phyloP scores from a whole-genome alignment of 1,140 invertebrate species.

The Lysiphlebus fabarum region DNA sequence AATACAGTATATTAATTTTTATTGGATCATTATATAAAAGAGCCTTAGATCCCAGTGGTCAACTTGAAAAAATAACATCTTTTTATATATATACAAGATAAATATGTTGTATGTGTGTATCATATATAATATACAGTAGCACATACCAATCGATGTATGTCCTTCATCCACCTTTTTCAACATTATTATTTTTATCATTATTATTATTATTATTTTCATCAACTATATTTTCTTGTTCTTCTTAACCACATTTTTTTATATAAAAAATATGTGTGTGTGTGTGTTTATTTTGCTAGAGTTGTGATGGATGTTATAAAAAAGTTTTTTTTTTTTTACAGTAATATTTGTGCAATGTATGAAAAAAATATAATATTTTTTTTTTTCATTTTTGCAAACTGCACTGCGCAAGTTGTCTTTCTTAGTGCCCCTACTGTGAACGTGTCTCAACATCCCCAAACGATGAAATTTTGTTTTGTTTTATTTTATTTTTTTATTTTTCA shows the following conservation, averaged over 20 bases:
- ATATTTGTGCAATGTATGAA: background rate
- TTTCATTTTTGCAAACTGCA: conserved; percentile 48
- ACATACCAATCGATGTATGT: conserved; percentile 29
- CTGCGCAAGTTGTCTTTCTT: conserved; percentile 40
- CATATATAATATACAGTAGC: conserved; percentile 23
- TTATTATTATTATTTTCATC: no score
- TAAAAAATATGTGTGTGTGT: conserved; percentile 7
- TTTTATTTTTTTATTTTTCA: conserved; percentile 53
- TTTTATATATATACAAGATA: no score
- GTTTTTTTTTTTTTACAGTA: no score
- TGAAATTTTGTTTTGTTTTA: conserved; percentile 37
- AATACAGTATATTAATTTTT: no score
- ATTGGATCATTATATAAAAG: no score
- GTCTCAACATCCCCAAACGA: conserved; percentile 23
- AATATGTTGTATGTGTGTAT: background rate
- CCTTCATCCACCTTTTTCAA: background rate
- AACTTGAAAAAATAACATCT: no score
- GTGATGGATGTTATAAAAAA: no score
- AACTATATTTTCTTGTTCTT: no score
- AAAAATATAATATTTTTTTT: conserved; percentile 17
- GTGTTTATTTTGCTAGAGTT: background rate
- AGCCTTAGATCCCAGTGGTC: no score
- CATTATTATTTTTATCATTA: no score
- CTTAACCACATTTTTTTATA: no score
- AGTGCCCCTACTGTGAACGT: conserved; percentile 29